Evolutionary conservation across 2,888 invertebrate genomes (phyloP), one percentile per base, ranked within the genome.

Genomic region (Tholera decimalis): DNA sequence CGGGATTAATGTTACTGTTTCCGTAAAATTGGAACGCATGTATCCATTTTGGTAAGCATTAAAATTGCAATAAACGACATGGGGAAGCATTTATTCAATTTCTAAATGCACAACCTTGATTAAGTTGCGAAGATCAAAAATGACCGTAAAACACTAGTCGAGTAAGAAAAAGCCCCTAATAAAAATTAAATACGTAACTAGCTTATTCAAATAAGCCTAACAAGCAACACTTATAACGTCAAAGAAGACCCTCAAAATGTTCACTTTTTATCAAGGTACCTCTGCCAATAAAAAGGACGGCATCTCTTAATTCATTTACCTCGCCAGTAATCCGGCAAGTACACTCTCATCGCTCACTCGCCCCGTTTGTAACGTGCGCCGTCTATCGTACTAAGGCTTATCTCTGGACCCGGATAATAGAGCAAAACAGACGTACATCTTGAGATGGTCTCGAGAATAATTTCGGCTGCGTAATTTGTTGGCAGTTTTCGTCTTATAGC

Each of bases 401-500:
- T 82, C 80, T 79, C 57, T 4, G 24, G 18, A n/a, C n/a, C 50
- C 35, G 60, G 54, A 75, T 77, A 81, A 80, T 80, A 67, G 60
- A 46, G 22, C 47, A 66, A 66, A 65, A 66, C 73, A 79, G 76
- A 64, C 77, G 61, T 55, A 68, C 66, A 43, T 66, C 77, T 74
- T 44, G 46, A 33, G 56, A 70, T 61, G 68, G 66, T 78, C 63
- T 63, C 59, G 22, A 61, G 69, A 71, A 72, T 80, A 65, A 80
- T 79, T 80, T 71, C 62, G 51, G 50, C 46, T 54, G 57, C 54
- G 71, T 80, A 76, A 80, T 80, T 78, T 76, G 77, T 71, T 71
- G 57, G 55, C 49, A 58, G 50, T 72, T 66, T 35, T 30, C 58
- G 39, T 79, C 60, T 67, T 60, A 65, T 51, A 74, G 51, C 58